Evolutionary conservation across 2,888 invertebrate genomes (phyloP).

Genomic region (Parelbella ahira): DNA sequence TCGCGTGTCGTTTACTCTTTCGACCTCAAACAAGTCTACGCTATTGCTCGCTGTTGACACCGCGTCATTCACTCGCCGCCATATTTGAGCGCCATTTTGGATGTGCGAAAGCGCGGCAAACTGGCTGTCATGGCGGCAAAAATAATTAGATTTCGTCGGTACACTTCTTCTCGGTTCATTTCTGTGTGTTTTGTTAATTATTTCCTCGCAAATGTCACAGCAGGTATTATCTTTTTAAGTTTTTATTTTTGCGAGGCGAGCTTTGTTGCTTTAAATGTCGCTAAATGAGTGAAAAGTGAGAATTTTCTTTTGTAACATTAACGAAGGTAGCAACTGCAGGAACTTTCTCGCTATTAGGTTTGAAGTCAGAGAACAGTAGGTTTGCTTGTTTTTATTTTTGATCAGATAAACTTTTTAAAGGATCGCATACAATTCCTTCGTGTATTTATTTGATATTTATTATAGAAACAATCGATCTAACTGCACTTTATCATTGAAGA

Average conservation of each 20-base stretch:
- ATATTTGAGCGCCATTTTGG: slow-evolving; percentile 48
- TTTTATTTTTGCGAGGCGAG: slow-evolving; percentile 31
- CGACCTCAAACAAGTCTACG: slow-evolving; percentile 16
- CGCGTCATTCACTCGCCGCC: slow-evolving; percentile 35
- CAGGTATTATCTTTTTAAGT: slow-evolving; percentile 32
- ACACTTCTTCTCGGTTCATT: slow-evolving; percentile 67
- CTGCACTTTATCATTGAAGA: no score
- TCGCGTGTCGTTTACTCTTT: not conserved
- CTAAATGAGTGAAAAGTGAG: slow-evolving; percentile 43
- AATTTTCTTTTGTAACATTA: slow-evolving; percentile 45
- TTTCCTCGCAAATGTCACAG: slow-evolving; percentile 54
- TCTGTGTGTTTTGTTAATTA: slow-evolving; percentile 76
- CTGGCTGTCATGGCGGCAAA: slow-evolving; percentile 69
- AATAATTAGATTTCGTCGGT: slow-evolving; percentile 73
- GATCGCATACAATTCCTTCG: no score
- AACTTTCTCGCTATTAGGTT: slow-evolving; percentile 31
- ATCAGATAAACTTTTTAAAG: slow-evolving; percentile 4
- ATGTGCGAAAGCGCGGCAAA: slow-evolving; percentile 68
- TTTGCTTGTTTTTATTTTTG: slow-evolving; percentile 6
- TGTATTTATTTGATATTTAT: no score
- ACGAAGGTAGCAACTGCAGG: slow-evolving; percentile 24
- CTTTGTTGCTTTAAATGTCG: slow-evolving; percentile 34
- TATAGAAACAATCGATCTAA: no score
- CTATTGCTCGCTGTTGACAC: slow-evolving; percentile 48
- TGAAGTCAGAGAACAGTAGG: slow-evolving; percentile 6